phyloP scores from a whole-genome alignment of 2,113 vertebrate species.

The Empidonax alnorum region DNA sequence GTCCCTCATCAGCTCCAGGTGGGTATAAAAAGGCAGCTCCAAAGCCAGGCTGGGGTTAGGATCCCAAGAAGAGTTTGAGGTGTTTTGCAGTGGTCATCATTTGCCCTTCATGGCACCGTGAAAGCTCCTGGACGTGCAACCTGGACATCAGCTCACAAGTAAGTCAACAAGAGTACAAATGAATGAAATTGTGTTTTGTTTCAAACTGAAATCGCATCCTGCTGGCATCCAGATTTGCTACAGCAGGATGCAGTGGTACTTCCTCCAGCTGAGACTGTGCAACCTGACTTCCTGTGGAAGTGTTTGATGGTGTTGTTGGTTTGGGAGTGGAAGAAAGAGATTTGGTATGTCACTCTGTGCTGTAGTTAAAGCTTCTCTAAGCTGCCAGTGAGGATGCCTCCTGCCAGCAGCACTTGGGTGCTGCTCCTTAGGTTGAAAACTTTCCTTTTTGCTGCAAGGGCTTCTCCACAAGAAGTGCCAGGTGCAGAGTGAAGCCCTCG shows the following conservation, averaged over 20 bases:
- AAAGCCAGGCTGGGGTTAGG: rapidly evolving
- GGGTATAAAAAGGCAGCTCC: not conserved
- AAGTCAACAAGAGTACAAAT: not conserved
- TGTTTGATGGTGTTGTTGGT: not conserved
- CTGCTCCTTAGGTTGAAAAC: not conserved
- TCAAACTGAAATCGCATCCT: not conserved
- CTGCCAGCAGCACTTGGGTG: not conserved
- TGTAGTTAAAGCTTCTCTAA: not conserved
- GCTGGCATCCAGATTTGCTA: not conserved
- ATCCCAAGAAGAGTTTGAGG: rapidly evolving
- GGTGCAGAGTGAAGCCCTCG: conserved; percentile 27
- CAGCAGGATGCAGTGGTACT: not conserved
- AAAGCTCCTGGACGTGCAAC: not conserved
- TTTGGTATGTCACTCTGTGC: not conserved
- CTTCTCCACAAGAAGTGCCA: not conserved
- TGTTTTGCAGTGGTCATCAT: rapidly evolving
- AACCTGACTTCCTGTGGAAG: not conserved
- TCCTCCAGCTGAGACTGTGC: not conserved
- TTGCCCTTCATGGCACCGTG: rapidly evolving
- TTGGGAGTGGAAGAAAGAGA: not conserved
- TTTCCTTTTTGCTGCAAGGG: not conserved
- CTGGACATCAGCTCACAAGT: not conserved
- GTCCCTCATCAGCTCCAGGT: not conserved
- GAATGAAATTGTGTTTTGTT: not conserved
- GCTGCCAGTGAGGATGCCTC: not conserved